Base-by-base conservation (phyloP, 2,888 invertebrate genomes). In the Limnephilus auricula region DNA sequence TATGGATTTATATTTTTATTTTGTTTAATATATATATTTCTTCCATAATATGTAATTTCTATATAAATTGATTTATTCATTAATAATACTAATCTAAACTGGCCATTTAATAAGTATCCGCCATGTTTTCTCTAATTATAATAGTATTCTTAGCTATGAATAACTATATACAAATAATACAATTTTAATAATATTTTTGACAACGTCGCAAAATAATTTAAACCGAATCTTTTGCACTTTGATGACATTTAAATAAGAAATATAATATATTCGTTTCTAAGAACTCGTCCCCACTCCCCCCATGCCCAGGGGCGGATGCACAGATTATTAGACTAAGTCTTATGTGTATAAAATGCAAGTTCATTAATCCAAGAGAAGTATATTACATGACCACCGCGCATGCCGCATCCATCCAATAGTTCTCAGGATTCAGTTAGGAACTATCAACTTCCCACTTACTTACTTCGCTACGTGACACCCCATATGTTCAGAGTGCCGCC, bases 41-140 rank as follows among this genome's bases (percentile, higher is more conserved):
- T 92, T 92, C 89, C 90, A 93, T 92, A 92, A 93, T 93, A 93
- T 93, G 93, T 93, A 93, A 93, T 93, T 93, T 93, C 93, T 93
- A 93, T 93, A 93, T 93, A 93, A 92, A 93, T 92, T 93, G 93
- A 95, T 95, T 96, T 94, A 95, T 93, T 94, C 95, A 96, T 96
- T 96, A 96, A 96, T 96, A 96, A 96, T 96, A 96, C 96, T 97
- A 96, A 96, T 95, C 96, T 96, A 96, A 97, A 97, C 97, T 97
- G 97, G 97, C 97, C 97, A 95, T 96, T 95, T 95, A 96, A 96
- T 96, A 96, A 96, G 96, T 96, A 96, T 96, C 96, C 95, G 96
- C 96, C 96, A 96, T 96, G 96, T 96, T 96, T 90, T 94, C 95
- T 95, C 95, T 96, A 95, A 95, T 95, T 95, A 96, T 95, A 96